A percentile compares a stretch with the other conserved stretches of the same genome.
Conservation (phyloP, 2,113 vertebrate species). For the Mormyrus lacerda region DNA sequence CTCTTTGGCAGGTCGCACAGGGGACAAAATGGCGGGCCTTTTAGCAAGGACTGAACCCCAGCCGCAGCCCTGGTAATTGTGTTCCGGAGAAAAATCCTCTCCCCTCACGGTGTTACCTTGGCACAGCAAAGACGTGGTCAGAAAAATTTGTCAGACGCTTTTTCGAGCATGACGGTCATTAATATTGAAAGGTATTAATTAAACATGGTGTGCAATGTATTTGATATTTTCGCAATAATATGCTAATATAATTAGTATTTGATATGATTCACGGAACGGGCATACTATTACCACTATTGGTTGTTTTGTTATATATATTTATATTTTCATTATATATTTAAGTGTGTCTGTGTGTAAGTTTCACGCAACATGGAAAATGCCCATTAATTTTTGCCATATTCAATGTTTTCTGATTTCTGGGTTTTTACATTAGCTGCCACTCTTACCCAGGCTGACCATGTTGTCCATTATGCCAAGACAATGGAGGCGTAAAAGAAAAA, state of each 20-base stretch:
- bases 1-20: slow-evolving; percentile 15
- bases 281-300: neutral
- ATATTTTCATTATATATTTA: neutral
- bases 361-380: neutral
- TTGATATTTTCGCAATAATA: neutral
- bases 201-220: neutral
- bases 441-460: neutral
- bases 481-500: neutral
- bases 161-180: neutral
- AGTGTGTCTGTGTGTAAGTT: neutral
- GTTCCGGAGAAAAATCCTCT: neutral
- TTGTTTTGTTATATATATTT: neutral
- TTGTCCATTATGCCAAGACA: neutral
- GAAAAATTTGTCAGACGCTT: neutral
- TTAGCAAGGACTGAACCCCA: neutral
- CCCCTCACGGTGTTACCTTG: neutral
- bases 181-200: neutral
- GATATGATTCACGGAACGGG: neutral
- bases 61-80: neutral
- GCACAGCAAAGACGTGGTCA: neutral
- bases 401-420: neutral
- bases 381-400: neutral
- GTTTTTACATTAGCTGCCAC: neutral
- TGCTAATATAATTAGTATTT: neutral
- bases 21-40: neutral